Conservation (phyloP, 2,888 invertebrate genomes). For the Argyresthia albistria region DNA sequence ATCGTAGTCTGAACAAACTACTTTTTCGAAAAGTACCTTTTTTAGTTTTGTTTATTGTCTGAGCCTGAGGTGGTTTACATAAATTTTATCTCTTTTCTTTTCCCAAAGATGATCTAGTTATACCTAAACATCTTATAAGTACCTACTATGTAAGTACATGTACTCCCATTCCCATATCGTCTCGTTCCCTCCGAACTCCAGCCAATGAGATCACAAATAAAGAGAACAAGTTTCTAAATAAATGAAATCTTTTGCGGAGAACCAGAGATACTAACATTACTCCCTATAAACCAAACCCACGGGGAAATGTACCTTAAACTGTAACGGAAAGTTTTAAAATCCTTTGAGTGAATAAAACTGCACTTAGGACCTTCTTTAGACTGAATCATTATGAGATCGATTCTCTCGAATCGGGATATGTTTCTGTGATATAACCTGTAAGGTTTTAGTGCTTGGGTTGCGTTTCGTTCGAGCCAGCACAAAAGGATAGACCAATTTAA, state of each 20-base stretch:
- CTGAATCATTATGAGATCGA: conserved; percentile 51
- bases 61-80: no score
- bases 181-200: conserved; percentile 4
- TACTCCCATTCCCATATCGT: not conserved
- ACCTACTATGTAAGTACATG: no score
- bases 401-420: conserved; percentile 44
- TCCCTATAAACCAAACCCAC: conserved; percentile 27
- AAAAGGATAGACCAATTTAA: conserved; percentile 59
- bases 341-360: conserved; percentile 17
- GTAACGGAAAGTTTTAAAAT: conserved; percentile 12
- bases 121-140: not conserved
- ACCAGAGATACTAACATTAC: conserved; percentile 41
- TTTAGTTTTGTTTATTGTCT: no score
- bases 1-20: no score
- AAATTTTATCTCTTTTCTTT: no score
- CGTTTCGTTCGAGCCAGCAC: conserved; percentile 14
- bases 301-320: conserved; percentile 13
- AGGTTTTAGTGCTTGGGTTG: conserved; percentile 13
- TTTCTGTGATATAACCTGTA: conserved; percentile 20
- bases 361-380: conserved; percentile 26
- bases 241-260: conserved; percentile 32
- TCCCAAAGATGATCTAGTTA: no score
- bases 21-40: no score
- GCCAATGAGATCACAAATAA: conserved; percentile 11
- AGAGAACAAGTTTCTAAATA: conserved; percentile 21